Percentiles rank a stretch among this genome's conserved stretches.
phyloP scores from a whole-genome alignment of 2,888 invertebrate genomes.

The Galeopsomyia nigrocyanea region DNA sequence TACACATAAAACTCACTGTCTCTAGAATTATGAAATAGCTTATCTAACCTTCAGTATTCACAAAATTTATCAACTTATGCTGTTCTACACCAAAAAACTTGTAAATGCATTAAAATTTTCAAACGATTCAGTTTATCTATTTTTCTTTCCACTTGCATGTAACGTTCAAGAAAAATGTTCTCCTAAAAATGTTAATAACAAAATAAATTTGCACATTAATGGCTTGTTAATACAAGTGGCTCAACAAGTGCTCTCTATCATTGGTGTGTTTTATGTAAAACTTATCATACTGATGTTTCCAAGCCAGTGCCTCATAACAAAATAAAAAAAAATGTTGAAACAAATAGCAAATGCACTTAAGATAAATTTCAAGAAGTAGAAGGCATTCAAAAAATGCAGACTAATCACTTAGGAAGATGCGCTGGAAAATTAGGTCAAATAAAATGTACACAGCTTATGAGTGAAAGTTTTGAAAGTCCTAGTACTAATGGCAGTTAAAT shows the following conservation, averaged over 20 bases:
- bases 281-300: slow-evolving; percentile 3
- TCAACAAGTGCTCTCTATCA: slow-evolving; percentile 30
- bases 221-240: slow-evolving; percentile 38
- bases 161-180: background rate
- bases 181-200: slow-evolving; percentile 10
- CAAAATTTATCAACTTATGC: slow-evolving; percentile 1
- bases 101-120: background rate
- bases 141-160: background rate
- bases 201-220: slow-evolving; percentile 24
- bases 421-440: slow-evolving; percentile 55
- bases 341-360: background rate
- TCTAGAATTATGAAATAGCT: slow-evolving; percentile 24
- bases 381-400: slow-evolving; percentile 42
- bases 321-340: background rate
- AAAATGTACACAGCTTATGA: slow-evolving; percentile 50
- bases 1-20: slow-evolving; percentile 7
- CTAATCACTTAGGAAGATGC: slow-evolving; percentile 44
- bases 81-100: background rate
- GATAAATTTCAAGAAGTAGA: slow-evolving; percentile 23
- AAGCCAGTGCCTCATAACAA: background rate
- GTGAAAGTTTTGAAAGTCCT: slow-evolving; percentile 58
- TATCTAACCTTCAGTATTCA: slow-evolving; percentile 40
- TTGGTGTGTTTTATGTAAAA: slow-evolving; percentile 11
- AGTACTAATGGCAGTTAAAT: slow-evolving; percentile 48
- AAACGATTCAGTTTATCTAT: background rate